Base-by-base conservation (phyloP, 2,888 invertebrate species). In the Spicauda simplicius region DNA sequence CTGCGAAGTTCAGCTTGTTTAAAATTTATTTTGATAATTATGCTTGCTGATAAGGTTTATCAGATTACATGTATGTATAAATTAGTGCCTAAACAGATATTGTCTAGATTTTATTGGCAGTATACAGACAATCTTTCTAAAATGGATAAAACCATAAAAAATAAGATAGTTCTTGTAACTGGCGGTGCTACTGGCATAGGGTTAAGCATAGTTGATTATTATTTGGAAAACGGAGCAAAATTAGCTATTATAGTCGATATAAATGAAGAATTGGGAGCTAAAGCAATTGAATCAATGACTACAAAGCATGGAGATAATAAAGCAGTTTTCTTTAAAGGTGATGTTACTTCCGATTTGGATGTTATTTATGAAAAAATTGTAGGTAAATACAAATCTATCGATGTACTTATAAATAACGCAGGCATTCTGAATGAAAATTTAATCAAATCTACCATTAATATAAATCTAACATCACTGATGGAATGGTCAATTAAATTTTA, bases 401-500 rank as follows among this genome's bases (percentile, higher is more conserved):
- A 93, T 70, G 77, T 93, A 4, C 74, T 93, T 2, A 78, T 93
- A 1, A 93, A 93, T 69, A 93, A 90, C 60, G 93, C 92, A 48
- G 93, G 91, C 11, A 80, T 93, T 33, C 60, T 82, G 2, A 74
- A 83, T 54, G 86, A 85, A 0, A 59, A 66, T 6, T 19, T 60
- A 1, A 41, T 72, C 0, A 83, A 71, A 54, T 79, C 78, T 64
- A 84, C 83, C 0, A 81, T 87, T 5, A 81, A 81, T 20, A 83
- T 91, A 7, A 94, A 94, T 48, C 78, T 83, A 0, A 78, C 76
- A 10, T 81, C 80, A 3, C 59, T 88, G 1, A 75, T 84, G 5
- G 81, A 83, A 50, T 88, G 94, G 73, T 90, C 91, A 0, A 72
- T 94, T 18, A 86, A 94, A 41, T 95, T 93, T 57, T 88, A 94